Conservation (phyloP, 2,797 vertebrate genomes). For the Aeoliscus strigatus region DNA sequence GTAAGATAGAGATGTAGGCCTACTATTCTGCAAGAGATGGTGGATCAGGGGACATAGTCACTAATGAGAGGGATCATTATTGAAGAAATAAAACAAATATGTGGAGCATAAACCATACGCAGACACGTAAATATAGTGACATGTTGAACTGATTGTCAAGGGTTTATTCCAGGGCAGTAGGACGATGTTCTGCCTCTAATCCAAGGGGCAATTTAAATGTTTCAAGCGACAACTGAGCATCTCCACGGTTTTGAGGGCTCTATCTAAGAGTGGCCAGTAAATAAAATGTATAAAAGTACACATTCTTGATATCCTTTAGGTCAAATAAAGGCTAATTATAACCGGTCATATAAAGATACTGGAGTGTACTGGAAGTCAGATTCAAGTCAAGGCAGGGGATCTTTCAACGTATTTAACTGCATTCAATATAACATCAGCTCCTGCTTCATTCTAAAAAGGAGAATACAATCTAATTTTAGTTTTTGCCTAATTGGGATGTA, state of each 20-base stretch:
- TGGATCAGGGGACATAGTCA: not conserved
- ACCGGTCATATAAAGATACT: no score
- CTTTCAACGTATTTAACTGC: conserved; percentile 16
- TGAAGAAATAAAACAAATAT: conserved; percentile 19
- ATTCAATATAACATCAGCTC: conserved; percentile 13
- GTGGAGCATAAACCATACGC: conserved; percentile 49
- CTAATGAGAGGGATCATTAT: conserved; percentile 12
- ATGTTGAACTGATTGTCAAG: not conserved
- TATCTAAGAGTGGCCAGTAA: no score
- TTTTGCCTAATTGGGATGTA: conserved; percentile 53
- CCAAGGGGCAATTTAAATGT: not conserved
- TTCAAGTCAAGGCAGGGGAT: conserved; percentile 16
- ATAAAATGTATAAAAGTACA: no score
- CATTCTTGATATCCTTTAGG: no score
- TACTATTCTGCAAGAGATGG: not conserved
- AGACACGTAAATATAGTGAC: conserved; percentile 34
- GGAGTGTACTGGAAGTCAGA: no score
- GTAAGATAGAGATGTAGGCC: conserved; percentile 95
- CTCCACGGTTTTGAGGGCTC: no score
- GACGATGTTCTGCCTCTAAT: not conserved
- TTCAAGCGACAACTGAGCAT: not conserved
- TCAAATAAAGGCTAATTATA: no score
- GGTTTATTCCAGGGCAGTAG: not conserved
- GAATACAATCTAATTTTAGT: conserved; percentile 74
- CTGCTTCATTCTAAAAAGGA: conserved; percentile 73